These are phyloP conservation scores for Gymnorhina tibicen DNA, from an alignment of 2,113 vertebrate genomes.

Conservation along the genomic window DNA sequence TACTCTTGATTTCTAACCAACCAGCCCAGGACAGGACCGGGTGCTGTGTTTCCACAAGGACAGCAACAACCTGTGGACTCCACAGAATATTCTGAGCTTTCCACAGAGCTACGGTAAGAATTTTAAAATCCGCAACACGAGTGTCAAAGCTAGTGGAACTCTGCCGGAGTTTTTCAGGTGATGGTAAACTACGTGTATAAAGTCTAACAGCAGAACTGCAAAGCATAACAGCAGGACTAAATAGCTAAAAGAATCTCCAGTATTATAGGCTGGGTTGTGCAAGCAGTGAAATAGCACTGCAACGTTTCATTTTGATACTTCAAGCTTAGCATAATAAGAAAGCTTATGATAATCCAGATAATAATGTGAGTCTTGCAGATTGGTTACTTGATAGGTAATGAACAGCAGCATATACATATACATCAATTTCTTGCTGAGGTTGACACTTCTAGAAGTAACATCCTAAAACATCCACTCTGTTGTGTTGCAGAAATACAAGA, in stretches of 20 bases:
- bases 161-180: not conserved
- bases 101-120: not conserved
- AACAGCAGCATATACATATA: not conserved
- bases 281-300: not conserved
- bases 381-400: not conserved
- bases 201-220: not conserved
- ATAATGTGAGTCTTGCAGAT: not conserved
- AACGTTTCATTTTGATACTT: not conserved
- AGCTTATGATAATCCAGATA: not conserved
- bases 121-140: not conserved
- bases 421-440: not conserved
- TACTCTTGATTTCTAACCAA: not conserved
- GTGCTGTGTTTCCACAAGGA: not conserved
- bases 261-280: not conserved
- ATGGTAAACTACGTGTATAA: accelerated
- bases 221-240: not conserved
- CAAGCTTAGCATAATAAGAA: not conserved
- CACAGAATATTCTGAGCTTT: not conserved
- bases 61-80: not conserved
- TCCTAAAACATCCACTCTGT: not conserved
- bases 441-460: not conserved
- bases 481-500: not conserved
- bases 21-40: not conserved
- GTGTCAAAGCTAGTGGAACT: not conserved
- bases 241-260: not conserved